These are phyloP conservation scores for Caretta caretta DNA, from an alignment of 2,113 vertebrate genomes.

Conservation along the genomic window DNA sequence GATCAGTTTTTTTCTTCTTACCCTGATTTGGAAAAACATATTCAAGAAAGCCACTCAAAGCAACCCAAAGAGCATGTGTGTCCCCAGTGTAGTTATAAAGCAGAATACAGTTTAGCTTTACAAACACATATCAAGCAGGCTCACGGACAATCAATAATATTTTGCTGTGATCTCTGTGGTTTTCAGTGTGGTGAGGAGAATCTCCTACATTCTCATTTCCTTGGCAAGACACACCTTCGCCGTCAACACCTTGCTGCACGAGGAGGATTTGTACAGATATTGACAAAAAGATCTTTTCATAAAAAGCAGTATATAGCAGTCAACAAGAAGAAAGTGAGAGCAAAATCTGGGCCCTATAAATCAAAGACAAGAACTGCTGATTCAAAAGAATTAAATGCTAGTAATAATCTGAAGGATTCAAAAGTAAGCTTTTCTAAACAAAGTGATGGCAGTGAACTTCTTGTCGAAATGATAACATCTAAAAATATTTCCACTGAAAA, in stretches of 20 bases:
- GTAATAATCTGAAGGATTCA: background rate
- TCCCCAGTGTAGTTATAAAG: constrained; percentile 24
- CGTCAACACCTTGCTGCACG: constrained; percentile 80
- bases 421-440: constrained; percentile 39
- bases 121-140: background rate
- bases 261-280: constrained; percentile 79
- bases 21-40: constrained; percentile 54
- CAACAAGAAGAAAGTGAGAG: constrained; percentile 46
- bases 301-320: constrained; percentile 37
- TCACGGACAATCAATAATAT: constrained; percentile 46
- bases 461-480: constrained; percentile 56
- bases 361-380: constrained; percentile 30
- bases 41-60: constrained; percentile 4
- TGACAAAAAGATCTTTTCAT: constrained; percentile 76
- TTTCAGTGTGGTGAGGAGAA: constrained; percentile 77
- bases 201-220: constrained; percentile 75
- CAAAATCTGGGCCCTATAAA: constrained; percentile 60
- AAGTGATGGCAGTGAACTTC: constrained; percentile 13
- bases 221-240: constrained; percentile 80
- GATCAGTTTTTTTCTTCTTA: constrained; percentile 37
- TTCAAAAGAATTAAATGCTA: constrained; percentile 41
- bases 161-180: constrained; percentile 81
- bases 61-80: constrained; percentile 23
- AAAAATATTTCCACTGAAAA: constrained; percentile 8
- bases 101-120: constrained; percentile 18